Conservation (phyloP, 2,113 vertebrate genomes). For the Micromys minutus region DNA sequence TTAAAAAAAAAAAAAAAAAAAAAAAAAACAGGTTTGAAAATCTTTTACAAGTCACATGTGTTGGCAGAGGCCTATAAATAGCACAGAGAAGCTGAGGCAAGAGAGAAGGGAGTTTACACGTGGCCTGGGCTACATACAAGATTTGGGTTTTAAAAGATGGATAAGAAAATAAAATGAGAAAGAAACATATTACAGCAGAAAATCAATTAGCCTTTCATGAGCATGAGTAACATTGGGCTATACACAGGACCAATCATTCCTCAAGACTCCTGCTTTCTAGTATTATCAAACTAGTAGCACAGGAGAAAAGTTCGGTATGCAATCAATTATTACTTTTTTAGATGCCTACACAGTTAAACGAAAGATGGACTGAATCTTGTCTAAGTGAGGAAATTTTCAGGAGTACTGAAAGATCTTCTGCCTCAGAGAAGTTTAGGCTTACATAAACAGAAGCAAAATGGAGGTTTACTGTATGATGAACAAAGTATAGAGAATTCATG, state of each 20-base stretch:
- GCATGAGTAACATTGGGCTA: background rate
- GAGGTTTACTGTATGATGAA: background rate
- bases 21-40: background rate
- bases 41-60: background rate
- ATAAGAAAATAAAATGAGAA: background rate
- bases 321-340: background rate
- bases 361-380: background rate
- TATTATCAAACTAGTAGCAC: background rate
- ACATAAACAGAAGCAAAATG: background rate
- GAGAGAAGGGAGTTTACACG: background rate
- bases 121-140: no score
- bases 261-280: background rate
- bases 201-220: background rate
- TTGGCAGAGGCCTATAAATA: background rate
- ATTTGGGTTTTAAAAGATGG: background rate
- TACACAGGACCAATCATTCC: background rate
- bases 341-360: background rate
- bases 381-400: background rate
- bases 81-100: background rate
- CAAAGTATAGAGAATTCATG: background rate
- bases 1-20: background rate
- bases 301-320: background rate
- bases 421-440: background rate
- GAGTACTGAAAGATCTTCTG: background rate
- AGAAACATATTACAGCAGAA: background rate